Base-by-base conservation (phyloP, 2,113 vertebrate genomes). In the Melanotaenia duboulayi region DNA sequence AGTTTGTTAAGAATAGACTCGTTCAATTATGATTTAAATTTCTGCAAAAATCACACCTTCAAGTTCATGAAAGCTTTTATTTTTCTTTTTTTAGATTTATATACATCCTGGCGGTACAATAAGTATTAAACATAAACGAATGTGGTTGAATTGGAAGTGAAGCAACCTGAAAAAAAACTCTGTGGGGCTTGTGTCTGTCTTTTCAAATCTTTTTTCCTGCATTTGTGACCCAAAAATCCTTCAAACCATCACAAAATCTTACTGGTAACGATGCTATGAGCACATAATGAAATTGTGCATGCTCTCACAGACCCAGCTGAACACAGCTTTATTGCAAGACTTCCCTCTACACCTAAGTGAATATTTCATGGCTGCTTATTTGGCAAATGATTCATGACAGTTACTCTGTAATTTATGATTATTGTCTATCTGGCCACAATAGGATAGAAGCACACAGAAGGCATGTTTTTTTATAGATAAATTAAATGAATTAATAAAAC, bases 81-180 rank as follows among this genome's bases (percentile, higher is more conserved):
- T 3, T 28, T 28, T 28, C 3, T 28, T 3, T 28, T 28, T 28
- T 28, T 28, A 28, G 28, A 35, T 35, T 5, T 35, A 5, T 35
- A 13, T 17, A 12, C 12, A 16, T 12, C n/a, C 13, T 7, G 56
- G 13, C 28, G 20, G 10, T 39, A 11, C 24, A 4, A 8, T 11
- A 42, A 12, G n/a, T 14, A 23, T 24, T 12, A 42, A 40, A 22
- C 20, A 7, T 23, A 7, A 11, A 12, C 51, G 25, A 17, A 35
- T 3, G 48, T 61, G 66, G 57, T 70, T 54, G 63, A 68, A 70
- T 11, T 87, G 75, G 23, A 81, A 67, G 76, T 80, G 74, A 78
- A 78, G 14, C 13, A 67, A 8, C 71, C 74, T 76, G 69, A 82
- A 79, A 74, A 72, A 86, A n/a, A n/a, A 66, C 71, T 73, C 32